Percentiles rank a stretch among this genome's conserved stretches.
phyloP scores from a whole-genome alignment of 2,888 invertebrate genomes.

The Nebria salina region DNA sequence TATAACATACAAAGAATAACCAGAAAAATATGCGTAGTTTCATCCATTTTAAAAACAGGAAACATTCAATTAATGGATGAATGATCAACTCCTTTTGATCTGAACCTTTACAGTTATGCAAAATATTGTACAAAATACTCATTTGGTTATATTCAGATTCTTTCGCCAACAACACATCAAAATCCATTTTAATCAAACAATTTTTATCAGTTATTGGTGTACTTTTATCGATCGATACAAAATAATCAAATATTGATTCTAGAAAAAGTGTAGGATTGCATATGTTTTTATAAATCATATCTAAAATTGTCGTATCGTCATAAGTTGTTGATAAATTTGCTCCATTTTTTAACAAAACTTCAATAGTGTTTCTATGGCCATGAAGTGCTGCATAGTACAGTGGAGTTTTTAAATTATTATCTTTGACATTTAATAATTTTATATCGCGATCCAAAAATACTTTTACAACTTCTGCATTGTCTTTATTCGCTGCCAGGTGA shows the following conservation, averaged over 20 bases:
- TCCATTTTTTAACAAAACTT: constrained; percentile 57
- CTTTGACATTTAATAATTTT: constrained; percentile 12
- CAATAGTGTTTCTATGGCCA: constrained; percentile 69
- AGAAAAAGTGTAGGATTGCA: constrained; percentile 67
- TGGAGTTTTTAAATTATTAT: constrained; percentile 59
- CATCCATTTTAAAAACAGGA: constrained; percentile 68
- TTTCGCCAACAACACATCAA: constrained; percentile 64
- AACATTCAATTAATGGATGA: constrained; percentile 69
- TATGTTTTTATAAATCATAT: constrained; percentile 65
- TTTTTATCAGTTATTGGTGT: constrained; percentile 50
- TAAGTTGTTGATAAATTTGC: constrained; percentile 29
- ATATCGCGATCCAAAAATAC: constrained; percentile 61
- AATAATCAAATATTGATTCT: constrained; percentile 66
- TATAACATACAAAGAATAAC: constrained; percentile 64
- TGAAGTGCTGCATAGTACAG: constrained; percentile 66
- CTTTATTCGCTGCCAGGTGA: constrained; percentile 64
- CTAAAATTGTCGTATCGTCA: constrained; percentile 63
- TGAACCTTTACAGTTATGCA: constrained; percentile 62
- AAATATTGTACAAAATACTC: constrained; percentile 66
- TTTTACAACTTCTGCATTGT: constrained; percentile 61
- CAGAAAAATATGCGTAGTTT: constrained; percentile 68
- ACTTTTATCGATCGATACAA: constrained; percentile 62
- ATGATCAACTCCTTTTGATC: constrained; percentile 64
- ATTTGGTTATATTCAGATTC: constrained; percentile 65
- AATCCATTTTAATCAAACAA: constrained; percentile 66